Percentiles rank a stretch among this genome's conserved stretches.
These are phyloP conservation scores for Capromys pilorides DNA, from an alignment of 2,797 vertebrate species.

Conservation along the genomic window DNA sequence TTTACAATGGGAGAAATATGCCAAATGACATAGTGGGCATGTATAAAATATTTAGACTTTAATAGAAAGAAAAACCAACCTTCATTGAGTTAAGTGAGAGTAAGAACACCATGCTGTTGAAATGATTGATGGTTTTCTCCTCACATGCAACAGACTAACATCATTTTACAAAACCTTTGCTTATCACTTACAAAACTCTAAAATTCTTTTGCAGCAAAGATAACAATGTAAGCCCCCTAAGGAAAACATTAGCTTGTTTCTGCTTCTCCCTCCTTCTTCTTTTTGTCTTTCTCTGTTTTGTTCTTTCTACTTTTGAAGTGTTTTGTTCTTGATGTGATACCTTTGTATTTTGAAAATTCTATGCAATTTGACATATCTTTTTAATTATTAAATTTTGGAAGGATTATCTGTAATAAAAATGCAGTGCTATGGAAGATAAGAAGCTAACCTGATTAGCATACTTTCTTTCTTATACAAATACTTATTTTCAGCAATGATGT, in stretches of 20 bases:
- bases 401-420: background rate
- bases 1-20: background rate
- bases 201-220: constrained; percentile 48
- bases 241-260: background rate
- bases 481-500: background rate
- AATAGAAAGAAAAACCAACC: constrained; percentile 78
- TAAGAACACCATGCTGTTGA: constrained; percentile 72
- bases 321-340: background rate
- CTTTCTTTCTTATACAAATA: background rate
- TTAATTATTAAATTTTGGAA: background rate
- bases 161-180: constrained; percentile 80
- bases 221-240: background rate
- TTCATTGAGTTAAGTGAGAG: constrained; percentile 81
- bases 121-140: constrained; percentile 82
- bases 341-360: background rate
- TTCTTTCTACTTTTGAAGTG: background rate
- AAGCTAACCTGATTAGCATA: background rate
- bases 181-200: constrained; percentile 75
- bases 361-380: background rate
- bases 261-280: background rate
- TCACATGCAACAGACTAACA: constrained; percentile 74
- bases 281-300: too few relatives aligned
- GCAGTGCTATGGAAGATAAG: background rate
- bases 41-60: constrained; percentile 82
- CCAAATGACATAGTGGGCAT: constrained; percentile 66